Evolutionary conservation across 2,113 vertebrate genomes (phyloP), one percentile per base, ranked within the genome.

Genomic region (Aldabrachelys gigantea): DNA sequence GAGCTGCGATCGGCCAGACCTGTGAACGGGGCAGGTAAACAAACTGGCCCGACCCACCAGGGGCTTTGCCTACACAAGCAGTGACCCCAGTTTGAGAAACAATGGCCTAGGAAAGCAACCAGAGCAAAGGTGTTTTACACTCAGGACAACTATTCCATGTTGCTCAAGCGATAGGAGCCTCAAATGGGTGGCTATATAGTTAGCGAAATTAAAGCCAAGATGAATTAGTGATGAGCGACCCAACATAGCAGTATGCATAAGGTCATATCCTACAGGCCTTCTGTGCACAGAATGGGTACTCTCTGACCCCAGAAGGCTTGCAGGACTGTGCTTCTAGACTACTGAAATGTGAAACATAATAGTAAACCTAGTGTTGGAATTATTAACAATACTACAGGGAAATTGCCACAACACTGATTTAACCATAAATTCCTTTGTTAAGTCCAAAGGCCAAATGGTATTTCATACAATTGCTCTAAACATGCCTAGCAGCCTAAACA

Each of bases 41-140:
- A 47, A 47, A 47, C 47, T 10, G 3, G 47, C 47, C 47, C 47
- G 47, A 10, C 9, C 47, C 47, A 10, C 47, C 9, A 47, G 47
- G 9, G 47, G 47, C 47, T 47, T 10, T 47, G 9, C 47, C 47
- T 47, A 47, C 47, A 47, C 9, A 47, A 47, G 47, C 10, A 9
- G 47, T 9, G 9, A 47, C 47, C 47, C 47, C 47, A 47, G 47
- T 47, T 47, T 47, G 47, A 47, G 47, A 47, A 47, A 47, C 44
- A 47, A 47, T 21, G n/a, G 83, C 53, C 76, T 31, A 53, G 84
- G 24, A 78, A 89, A 81, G 35, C 56, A 85, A 53, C 21, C 8
- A 27, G 38, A 75, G 6, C 13, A 31, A 0, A 0, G 0, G n/a
- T 22, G 31, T 84, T 31, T 82, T 52, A 57, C 84, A 52, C 49